A percentile compares a stretch with the other conserved stretches of the same genome.
Conservation (phyloP, 2,113 vertebrate genomes). For the Mionectes macconnelli region DNA sequence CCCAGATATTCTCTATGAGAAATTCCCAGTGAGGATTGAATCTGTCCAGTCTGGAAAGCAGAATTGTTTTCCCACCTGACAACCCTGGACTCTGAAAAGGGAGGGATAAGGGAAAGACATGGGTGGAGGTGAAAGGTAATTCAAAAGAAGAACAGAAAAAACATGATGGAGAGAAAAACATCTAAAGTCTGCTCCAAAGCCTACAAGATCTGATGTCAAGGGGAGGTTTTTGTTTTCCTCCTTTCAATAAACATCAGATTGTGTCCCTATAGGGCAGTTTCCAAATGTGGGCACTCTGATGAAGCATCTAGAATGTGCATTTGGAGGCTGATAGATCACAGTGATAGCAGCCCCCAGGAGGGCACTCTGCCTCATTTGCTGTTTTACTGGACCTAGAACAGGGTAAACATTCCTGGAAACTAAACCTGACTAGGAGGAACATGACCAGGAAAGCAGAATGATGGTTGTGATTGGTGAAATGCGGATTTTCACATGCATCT, state of each 20-base stretch:
- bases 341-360: not conserved
- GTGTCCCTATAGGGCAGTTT: not conserved
- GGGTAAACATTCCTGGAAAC: not conserved
- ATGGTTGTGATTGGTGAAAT: not conserved
- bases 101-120: not conserved
- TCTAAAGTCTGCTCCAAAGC: not conserved
- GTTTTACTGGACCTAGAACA: not conserved
- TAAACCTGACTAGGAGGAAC: not conserved
- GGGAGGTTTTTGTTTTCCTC: not conserved
- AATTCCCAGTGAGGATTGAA: not conserved
- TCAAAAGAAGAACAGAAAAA: not conserved
- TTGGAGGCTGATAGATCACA: not conserved
- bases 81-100: not conserved
- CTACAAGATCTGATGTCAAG: not conserved
- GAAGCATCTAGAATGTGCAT: not conserved
- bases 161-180: not conserved
- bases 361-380: not conserved
- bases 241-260: not conserved
- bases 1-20: not conserved
- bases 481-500: not conserved
- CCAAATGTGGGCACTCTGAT: not conserved
- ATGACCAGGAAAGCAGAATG: accelerated
- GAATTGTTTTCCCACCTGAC: not conserved
- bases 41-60: not conserved
- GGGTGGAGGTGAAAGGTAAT: not conserved